These are phyloP conservation scores for Protonibea diacanthus DNA, from an alignment of 2,797 vertebrate genomes.

Conservation along the genomic window DNA sequence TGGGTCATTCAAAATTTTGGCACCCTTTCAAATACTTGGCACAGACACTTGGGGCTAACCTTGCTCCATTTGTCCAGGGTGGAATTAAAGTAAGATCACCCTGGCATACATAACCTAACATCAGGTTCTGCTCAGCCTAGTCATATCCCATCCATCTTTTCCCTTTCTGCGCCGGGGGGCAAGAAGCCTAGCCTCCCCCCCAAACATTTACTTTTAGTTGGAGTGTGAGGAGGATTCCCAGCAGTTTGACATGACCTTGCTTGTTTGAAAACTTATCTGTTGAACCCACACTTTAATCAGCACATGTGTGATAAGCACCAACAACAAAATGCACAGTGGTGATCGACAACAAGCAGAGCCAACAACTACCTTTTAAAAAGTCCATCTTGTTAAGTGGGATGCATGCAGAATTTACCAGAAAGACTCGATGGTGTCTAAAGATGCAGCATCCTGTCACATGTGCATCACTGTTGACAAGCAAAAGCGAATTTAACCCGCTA, in stretches of 20 bases:
- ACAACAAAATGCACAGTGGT: background rate
- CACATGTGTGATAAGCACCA: background rate
- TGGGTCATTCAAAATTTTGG: slow-evolving; percentile 71
- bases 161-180: background rate
- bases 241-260: slow-evolving; percentile 10
- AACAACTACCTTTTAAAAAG: slow-evolving; percentile 9
- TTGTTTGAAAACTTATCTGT: background rate
- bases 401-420: background rate
- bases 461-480: background rate
- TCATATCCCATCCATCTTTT: slow-evolving; percentile 7
- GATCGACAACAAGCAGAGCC: background rate
- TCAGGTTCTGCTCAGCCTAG: slow-evolving; percentile 31
- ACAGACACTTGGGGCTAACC: slow-evolving; percentile 73
- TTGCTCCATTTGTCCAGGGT: slow-evolving; percentile 69
- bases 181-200: too few relatives aligned
- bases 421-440: background rate
- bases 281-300: background rate
- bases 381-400: slow-evolving; percentile 3
- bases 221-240: background rate
- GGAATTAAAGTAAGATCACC: slow-evolving; percentile 71
- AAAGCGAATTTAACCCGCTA: slow-evolving; percentile 1
- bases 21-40: slow-evolving; percentile 74
- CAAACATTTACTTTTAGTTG: too few relatives aligned
- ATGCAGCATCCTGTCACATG: background rate
- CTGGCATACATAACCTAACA: slow-evolving; percentile 59